Evolutionary conservation across 2,797 vertebrate genomes (phyloP).

Genomic region (Myioborus miniatus): DNA sequence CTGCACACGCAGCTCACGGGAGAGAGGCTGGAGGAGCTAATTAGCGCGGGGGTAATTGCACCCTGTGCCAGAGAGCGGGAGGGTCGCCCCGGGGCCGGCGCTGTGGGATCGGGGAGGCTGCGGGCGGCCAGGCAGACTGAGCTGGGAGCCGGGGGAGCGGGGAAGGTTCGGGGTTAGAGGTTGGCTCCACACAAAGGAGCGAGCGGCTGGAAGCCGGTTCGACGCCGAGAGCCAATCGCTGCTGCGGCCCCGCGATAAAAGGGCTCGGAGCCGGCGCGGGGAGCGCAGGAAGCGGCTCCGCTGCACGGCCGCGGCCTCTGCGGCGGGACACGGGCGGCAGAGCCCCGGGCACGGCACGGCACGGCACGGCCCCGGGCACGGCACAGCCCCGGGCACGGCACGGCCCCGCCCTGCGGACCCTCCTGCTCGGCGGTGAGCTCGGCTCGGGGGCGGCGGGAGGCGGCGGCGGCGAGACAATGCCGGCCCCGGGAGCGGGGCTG

Average conservation of each 20-base stretch:
- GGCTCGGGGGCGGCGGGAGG: neutral
- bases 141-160: neutral
- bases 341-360: neutral
- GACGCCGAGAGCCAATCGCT: constrained; percentile 21
- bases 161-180: neutral
- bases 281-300: constrained; percentile 3
- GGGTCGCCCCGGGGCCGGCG: neutral
- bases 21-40: neutral
- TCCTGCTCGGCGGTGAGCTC: neutral
- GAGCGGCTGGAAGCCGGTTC: neutral
- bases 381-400: neutral
- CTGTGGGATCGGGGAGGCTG: neutral
- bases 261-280: neutral
- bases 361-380: neutral
- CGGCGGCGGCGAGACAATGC: neutral
- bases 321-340: neutral
- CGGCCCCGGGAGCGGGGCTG: neutral
- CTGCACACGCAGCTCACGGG: accelerated
- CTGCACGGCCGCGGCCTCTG: neutral
- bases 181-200: constrained; percentile 61
- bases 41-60: neutral
- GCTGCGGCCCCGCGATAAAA: constrained; percentile 49
- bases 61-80: accelerated
- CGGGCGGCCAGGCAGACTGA: neutral
- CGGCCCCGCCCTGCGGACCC: neutral